A percentile compares a stretch with the other conserved stretches of the same genome.
phyloP scores from a whole-genome alignment of 2,888 invertebrate genomes.

The Vannuccia rotundouncinata region DNA sequence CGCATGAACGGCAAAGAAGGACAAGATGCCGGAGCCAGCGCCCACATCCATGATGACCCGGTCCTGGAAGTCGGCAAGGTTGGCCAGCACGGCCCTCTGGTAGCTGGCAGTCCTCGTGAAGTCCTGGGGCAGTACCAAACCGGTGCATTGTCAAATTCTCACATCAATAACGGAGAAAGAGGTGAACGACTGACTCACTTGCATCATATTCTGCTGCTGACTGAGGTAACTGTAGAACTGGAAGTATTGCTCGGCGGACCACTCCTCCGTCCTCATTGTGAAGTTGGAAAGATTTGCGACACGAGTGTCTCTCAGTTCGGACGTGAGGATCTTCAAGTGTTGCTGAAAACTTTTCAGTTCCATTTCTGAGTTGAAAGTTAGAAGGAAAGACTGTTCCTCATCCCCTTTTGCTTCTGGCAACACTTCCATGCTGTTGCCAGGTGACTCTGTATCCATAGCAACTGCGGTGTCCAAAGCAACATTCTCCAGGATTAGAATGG shows the following conservation, averaged over 20 bases:
- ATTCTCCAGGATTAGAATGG: background rate
- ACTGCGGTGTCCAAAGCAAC: background rate
- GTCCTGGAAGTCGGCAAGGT: constrained; percentile 73
- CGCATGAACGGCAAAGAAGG: constrained; percentile 95
- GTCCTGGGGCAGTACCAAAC: too few relatives aligned
- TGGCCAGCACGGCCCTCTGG: constrained; percentile 88
- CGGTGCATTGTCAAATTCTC: too few relatives aligned
- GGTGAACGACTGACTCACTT: constrained; percentile 52
- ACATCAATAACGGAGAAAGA: too few relatives aligned
- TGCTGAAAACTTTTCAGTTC: background rate
- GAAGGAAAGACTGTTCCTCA: background rate
- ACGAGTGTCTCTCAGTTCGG: background rate
- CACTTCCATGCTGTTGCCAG: too few relatives aligned
- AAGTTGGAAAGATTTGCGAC: background rate
- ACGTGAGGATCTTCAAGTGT: background rate
- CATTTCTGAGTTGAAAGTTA: background rate
- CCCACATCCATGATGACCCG: constrained; percentile 91
- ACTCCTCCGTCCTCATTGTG: constrained; percentile 86
- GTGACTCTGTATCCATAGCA: background rate
- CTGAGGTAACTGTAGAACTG: constrained; percentile 96
- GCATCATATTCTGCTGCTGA: constrained; percentile 99
- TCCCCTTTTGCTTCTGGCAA: too few relatives aligned
- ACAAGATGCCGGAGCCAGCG: constrained; percentile 95
- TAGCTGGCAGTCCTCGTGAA: constrained; percentile 96
- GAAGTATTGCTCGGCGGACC: constrained; percentile 96